A percentile compares a stretch with the other conserved stretches of the same genome.
Evolutionary conservation across 2,888 invertebrate genomes (phyloP).

Genomic region (Dasysyrphus albostriatus): DNA sequence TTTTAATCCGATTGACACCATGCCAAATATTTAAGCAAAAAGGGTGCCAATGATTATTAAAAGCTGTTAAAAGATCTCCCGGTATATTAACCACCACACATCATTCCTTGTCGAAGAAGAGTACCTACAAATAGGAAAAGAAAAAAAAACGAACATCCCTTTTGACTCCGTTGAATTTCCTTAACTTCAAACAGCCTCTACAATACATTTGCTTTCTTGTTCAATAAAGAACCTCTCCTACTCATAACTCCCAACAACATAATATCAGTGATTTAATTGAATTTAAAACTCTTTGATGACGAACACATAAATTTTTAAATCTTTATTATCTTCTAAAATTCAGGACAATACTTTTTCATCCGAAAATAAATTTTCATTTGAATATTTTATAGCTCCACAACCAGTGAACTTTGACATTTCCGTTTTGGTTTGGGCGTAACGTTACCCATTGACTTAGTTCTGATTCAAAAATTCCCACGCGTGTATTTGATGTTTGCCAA

Average conservation of each 20-base stretch:
- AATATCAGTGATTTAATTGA: neutral
- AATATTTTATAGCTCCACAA: neutral
- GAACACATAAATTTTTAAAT: conserved; percentile 1
- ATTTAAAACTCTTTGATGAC: neutral
- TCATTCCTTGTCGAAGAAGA: no score
- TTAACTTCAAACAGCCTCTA: no score
- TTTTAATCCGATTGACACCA: no score
- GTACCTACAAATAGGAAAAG: no score
- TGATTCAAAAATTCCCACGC: neutral
- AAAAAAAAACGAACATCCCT: no score
- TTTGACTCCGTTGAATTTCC: no score
- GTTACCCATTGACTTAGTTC: neutral
- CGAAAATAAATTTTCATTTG: neutral
- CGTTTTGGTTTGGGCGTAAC: neutral
- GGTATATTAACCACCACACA: no score
- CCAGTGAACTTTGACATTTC: neutral
- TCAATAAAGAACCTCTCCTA: no score
- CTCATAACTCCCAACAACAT: neutral
- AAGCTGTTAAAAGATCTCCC: no score
- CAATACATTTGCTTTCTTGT: no score
- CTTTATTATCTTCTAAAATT: neutral
- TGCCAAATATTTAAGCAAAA: no score
- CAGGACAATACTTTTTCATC: neutral
- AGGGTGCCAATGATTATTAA: no score
- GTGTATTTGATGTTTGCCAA: neutral